Evolutionary conservation across 2,797 vertebrate genomes (phyloP), one percentile per base, ranked within the genome.

Genomic region (Carapus acus): DNA sequence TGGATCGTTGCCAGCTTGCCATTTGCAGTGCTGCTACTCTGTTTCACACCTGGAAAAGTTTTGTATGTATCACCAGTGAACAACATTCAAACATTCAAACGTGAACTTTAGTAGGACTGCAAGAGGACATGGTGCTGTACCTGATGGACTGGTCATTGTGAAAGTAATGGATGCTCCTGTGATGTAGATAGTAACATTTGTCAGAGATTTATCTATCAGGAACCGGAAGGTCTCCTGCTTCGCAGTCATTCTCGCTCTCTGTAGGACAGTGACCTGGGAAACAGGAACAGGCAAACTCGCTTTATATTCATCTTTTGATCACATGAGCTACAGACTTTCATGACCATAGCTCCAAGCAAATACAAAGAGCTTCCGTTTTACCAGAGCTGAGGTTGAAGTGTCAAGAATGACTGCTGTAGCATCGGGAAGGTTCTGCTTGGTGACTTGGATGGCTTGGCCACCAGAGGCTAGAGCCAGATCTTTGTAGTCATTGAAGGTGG

Each of bases 381-480:
- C 88, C 81, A 88, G 70, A 49, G 86, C 86, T 57, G 87, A 86
- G 16, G 85, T 88, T 4, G 87, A 87, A 6, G 82, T 83, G 52
- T 90, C 88, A 2, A 84, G 75, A 33, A 90, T 88, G 48, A 89
- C 39, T 0, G 74, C 73, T 39, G 85, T 89, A 57, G 84, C 85
- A 51, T 84, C n/a, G 46, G 81, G 62, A 41, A 90, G 34, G 15
- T 81, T 29, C 0, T 2, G 8, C 46, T 88, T 88, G 9, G 76
- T 56, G 22, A 89, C 86, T 9, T 59, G 13, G 23, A 90, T 88
- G 17, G 78, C 82, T 62, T 84, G 83, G 1, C 87, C 88, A 49
- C 88, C 88, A 39, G 88, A 90, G 11, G 78, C 79, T 55, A 83
- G 61, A 48, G 88, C 82, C 49, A 88, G 37, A 1, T 86, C 67